A percentile compares a stretch with the other conserved stretches of the same genome.
phyloP scores from a whole-genome alignment of 2,888 invertebrate species.

The Hydropsyche betteni region DNA sequence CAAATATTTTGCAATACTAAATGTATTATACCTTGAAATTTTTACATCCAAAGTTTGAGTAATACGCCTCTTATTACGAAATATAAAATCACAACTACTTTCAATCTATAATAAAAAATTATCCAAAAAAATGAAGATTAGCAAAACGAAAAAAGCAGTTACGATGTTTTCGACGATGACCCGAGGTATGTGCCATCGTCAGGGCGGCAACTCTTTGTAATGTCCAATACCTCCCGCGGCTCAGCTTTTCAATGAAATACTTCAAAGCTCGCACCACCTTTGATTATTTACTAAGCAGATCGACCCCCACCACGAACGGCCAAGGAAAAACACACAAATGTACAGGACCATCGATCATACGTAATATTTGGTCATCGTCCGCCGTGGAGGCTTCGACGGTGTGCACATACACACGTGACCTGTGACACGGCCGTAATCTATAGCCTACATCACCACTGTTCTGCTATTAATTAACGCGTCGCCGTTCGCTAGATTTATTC shows the following conservation, averaged over 20 bases:
- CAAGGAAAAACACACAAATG: background rate
- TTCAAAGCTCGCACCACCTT: constrained; percentile 43
- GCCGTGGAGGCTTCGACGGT: background rate
- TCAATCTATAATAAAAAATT: too few species aligned
- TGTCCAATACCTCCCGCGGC: constrained; percentile 45
- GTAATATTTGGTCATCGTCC: constrained; percentile 13
- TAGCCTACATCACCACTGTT: constrained; percentile 10
- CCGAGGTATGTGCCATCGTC: constrained; percentile 39
- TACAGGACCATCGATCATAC: background rate
- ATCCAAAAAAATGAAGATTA: too few species aligned
- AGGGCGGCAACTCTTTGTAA: constrained; percentile 45
- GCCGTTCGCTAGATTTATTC: constrained; percentile 24
- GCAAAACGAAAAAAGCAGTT: background rate
- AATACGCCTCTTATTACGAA: too few species aligned
- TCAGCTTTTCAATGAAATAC: constrained; percentile 43
- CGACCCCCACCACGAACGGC: constrained; percentile 18
- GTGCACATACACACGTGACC: constrained; percentile 13
- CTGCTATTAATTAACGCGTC: constrained; percentile 22
- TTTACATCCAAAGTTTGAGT: too few species aligned
- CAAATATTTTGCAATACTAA: too few species aligned
- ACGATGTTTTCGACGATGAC: constrained; percentile 5
- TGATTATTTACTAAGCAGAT: constrained; percentile 41
- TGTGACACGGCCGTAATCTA: constrained; percentile 20
- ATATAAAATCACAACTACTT: too few species aligned
- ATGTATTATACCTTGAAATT: too few species aligned